A percentile compares a stretch with the other conserved stretches of the same genome.
Conservation (phyloP, 2,888 invertebrate species). For the Pristionchus entomophagus region DNA sequence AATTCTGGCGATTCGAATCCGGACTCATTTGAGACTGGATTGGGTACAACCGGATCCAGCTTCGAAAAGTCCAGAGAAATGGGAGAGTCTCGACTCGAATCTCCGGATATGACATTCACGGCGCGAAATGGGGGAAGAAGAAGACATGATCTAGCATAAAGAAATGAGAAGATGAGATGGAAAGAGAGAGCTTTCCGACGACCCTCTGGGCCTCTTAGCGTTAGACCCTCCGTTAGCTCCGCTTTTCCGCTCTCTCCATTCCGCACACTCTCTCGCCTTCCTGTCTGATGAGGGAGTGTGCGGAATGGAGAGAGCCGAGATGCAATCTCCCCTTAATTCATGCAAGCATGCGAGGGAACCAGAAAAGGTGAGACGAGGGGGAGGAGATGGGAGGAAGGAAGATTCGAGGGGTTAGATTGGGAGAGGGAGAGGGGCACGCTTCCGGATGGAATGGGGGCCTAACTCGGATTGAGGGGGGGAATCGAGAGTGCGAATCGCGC, state of each 20-base stretch:
- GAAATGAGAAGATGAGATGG: not conserved
- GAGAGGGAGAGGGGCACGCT: not conserved
- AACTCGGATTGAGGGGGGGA: not conserved
- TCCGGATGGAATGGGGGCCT: not conserved
- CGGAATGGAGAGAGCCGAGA: not conserved
- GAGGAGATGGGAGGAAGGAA: conserved; percentile 5
- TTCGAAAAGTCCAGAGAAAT: no score
- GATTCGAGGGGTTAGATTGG: conserved; percentile 2
- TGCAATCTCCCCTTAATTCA: not conserved
- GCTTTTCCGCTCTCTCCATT: not conserved
- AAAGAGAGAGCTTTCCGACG: no score
- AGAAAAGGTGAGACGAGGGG: conserved; percentile 29
- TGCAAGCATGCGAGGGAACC: not conserved
- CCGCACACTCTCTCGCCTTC: no score
- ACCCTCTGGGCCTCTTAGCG: not conserved
- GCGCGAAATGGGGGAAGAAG: no score
- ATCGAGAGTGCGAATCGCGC: no score
- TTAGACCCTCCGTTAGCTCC: not conserved
- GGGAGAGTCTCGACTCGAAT: not conserved
- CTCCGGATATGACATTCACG: no score
- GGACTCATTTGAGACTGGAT: no score
- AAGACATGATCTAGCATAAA: not conserved
- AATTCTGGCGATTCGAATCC: no score
- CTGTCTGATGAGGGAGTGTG: not conserved
- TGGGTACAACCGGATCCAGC: no score